A percentile compares a stretch with the other conserved stretches of the same genome.
Conservation (phyloP, 2,797 vertebrate genomes). For the Apodemus agrarius region DNA sequence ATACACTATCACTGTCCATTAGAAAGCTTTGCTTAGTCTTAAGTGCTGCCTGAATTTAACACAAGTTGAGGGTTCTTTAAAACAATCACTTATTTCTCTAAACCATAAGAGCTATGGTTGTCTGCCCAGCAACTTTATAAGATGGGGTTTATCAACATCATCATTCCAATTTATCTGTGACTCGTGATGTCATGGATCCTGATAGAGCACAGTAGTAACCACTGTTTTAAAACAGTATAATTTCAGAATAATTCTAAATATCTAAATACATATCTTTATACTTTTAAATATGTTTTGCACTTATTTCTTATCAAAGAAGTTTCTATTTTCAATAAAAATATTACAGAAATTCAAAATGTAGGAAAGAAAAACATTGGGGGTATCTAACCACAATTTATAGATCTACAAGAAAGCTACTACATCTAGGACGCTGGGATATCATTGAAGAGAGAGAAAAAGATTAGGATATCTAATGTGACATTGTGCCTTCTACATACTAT, state of each 20-base stretch:
- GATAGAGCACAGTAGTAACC: background rate
- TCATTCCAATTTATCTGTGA: background rate
- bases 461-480: background rate
- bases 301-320: background rate
- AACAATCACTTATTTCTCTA: background rate
- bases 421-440: background rate
- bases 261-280: background rate
- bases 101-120: no score
- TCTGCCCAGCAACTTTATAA: background rate
- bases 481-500: background rate
- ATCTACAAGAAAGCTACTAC: background rate
- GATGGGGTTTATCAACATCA: background rate
- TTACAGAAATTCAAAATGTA: background rate
- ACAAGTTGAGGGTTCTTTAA: background rate
- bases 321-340: no score
- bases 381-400: background rate
- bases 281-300: no score
- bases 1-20: background rate
- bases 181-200: background rate
- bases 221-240: background rate
- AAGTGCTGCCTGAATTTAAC: background rate
- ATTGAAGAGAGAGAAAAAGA: background rate
- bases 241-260: background rate
- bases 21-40: slow-evolving; percentile 12
- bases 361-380: no score